Percentiles rank a stretch among this genome's conserved stretches.
These are phyloP conservation scores for Enteromius radiatus DNA, from an alignment of 2,797 vertebrate genomes.

Conservation along the genomic window DNA sequence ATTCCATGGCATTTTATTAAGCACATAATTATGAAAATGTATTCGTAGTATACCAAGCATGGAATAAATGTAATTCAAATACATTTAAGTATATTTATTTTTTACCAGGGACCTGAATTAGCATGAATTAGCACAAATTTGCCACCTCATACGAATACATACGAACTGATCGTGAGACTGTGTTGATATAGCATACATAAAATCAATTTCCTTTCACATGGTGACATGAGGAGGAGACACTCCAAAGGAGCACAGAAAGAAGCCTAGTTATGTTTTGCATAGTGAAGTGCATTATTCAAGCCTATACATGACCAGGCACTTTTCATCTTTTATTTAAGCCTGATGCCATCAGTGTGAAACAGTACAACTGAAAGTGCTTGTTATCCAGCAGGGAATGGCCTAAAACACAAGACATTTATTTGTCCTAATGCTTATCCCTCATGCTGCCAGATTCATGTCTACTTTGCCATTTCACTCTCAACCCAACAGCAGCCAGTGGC, in stretches of 20 bases:
- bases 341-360: background rate
- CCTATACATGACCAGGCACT: background rate
- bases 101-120: too few species aligned
- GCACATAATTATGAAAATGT: too few species aligned
- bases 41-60: too few species aligned
- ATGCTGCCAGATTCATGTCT: conserved; percentile 10
- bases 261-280: background rate
- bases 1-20: too few species aligned
- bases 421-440: background rate
- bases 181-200: background rate
- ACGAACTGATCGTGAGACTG: too few species aligned
- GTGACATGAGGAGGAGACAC: background rate
- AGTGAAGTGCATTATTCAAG: background rate
- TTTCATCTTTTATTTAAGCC: conserved; percentile 31
- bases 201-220: conserved; percentile 8
- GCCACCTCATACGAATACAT: too few species aligned
- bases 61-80: too few species aligned
- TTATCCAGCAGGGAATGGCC: background rate
- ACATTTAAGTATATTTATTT: too few species aligned
- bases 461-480: background rate
- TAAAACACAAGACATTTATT: conserved; percentile 19
- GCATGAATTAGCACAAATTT: too few species aligned
- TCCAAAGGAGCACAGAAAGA: background rate
- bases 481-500: background rate
- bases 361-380: conserved; percentile 10